phyloP scores from a whole-genome alignment of 2,888 invertebrate species.

The Ennomos erosarius region DNA sequence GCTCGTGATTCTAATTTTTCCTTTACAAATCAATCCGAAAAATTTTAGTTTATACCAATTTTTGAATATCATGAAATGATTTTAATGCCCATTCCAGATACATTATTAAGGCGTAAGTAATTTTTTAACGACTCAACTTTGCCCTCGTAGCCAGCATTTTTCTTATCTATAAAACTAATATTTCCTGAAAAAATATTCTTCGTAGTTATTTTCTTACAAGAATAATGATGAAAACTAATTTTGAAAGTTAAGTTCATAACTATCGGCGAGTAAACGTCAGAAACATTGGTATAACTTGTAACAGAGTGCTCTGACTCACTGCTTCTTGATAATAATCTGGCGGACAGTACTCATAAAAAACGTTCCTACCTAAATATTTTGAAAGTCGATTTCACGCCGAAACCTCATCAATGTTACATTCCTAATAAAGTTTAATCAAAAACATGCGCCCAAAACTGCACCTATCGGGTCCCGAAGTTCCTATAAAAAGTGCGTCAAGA shows the following conservation, averaged over 20 bases:
- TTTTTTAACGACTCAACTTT: no score
- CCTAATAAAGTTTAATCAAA: slow-evolving; percentile 7
- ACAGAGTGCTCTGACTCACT: slow-evolving; percentile 3
- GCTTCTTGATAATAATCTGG: slow-evolving; percentile 1
- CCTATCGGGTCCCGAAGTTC: slow-evolving; percentile 27
- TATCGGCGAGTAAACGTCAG: slow-evolving; percentile 23
- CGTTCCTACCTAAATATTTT: no score
- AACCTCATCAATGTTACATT: not conserved
- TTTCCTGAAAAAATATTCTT: no score
- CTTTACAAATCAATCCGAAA: no score
- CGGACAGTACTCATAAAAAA: not conserved
- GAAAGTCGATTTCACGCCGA: no score
- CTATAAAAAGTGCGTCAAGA: slow-evolving; percentile 44
- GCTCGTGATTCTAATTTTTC: no score
- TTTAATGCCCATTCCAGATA: no score
- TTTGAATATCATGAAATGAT: no score
- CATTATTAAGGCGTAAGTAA: no score
- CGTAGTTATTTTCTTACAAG: not conserved
- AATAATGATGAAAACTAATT: not conserved
- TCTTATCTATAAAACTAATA: no score
- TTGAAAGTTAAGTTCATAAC: slow-evolving; percentile 3
- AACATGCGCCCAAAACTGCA: slow-evolving; percentile 19
- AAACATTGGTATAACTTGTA: slow-evolving; percentile 5
- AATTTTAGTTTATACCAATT: no score
- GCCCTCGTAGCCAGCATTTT: no score